phyloP scores from a whole-genome alignment of 2,797 vertebrate genomes.

The Crossoptilon crossoptilon region DNA sequence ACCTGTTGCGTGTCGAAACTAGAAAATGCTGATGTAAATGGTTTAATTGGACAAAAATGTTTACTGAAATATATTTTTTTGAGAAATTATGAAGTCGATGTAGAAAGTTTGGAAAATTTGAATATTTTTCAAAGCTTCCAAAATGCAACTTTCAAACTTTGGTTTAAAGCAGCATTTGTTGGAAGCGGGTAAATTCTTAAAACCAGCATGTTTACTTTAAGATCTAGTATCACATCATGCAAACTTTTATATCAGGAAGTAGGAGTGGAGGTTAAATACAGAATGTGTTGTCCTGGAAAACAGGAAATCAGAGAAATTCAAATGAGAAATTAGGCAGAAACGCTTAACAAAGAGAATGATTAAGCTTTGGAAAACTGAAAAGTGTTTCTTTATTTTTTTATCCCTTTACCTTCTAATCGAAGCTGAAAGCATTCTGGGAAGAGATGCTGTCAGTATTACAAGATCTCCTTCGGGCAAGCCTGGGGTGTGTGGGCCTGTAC shows the following conservation, averaged over 20 bases:
- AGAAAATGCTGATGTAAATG: neutral
- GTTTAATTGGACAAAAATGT: neutral
- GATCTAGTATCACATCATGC: neutral
- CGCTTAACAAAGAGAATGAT: neutral
- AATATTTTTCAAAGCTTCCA: neutral
- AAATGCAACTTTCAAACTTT: neutral
- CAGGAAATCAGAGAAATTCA: neutral
- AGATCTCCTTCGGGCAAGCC: neutral
- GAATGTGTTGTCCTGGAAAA: neutral
- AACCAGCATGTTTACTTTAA: neutral
- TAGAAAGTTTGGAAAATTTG: neutral
- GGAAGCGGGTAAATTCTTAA: neutral
- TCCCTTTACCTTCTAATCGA: neutral
- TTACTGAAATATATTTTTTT: neutral
- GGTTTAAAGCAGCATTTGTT: neutral
- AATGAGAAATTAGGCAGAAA: conserved; percentile 12
- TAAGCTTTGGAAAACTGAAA: neutral
- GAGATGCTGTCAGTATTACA: neutral
- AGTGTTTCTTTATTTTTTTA: neutral
- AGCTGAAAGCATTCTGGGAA: neutral
- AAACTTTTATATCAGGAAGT: neutral
- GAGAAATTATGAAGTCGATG: neutral
- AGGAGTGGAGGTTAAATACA: neutral
- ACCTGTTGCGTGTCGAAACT: neutral
- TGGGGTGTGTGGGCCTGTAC: neutral